These are phyloP conservation scores for Rambutsinella grinnellia DNA, from an alignment of 2,888 invertebrate genomes.

Conservation along the genomic window DNA sequence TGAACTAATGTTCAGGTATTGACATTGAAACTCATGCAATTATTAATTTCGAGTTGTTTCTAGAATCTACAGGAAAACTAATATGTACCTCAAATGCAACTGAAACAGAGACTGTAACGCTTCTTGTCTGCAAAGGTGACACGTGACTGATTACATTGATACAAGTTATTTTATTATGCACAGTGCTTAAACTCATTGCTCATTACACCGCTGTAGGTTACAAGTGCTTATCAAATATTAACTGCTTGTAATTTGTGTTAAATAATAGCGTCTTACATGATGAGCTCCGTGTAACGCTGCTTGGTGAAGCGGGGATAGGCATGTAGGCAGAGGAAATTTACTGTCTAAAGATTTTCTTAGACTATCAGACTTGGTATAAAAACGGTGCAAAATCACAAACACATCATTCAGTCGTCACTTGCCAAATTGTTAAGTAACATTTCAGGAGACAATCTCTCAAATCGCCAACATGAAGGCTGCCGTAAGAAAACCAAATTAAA, in stretches of 20 bases:
- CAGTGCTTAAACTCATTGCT: too few species aligned
- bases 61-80: too few species aligned
- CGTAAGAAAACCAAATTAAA: conserved; percentile 9
- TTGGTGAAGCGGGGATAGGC: background rate
- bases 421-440: conserved; percentile 22
- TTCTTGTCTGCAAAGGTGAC: background rate
- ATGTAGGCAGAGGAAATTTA: background rate
- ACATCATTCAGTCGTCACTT: conserved; percentile 23
- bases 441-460: conserved; percentile 7
- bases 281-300: background rate
- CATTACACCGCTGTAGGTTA: too few species aligned
- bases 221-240: too few species aligned
- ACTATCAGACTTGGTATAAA: conserved; percentile 28
- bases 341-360: background rate
- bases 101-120: too few species aligned
- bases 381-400: background rate
- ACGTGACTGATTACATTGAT: background rate
- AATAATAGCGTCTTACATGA: background rate
- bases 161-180: background rate
- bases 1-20: too few species aligned
- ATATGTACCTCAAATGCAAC: background rate
- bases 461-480: conserved; percentile 28
- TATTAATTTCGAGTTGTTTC: too few species aligned
- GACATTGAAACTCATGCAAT: too few species aligned
- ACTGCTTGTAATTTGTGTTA: background rate